Evolutionary conservation across 2,888 invertebrate genomes (phyloP).

Genomic region (Sesia bembeciformis): DNA sequence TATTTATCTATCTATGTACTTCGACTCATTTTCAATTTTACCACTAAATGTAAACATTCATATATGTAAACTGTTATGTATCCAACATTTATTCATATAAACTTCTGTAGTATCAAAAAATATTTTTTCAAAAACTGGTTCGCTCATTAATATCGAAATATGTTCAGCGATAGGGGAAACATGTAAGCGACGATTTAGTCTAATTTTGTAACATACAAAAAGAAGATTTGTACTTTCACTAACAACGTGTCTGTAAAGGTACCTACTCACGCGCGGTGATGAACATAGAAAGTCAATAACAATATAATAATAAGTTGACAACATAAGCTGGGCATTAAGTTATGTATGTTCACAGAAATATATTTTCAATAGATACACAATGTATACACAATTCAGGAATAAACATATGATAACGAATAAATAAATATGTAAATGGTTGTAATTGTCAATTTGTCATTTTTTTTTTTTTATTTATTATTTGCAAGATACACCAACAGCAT

Average conservation of each 20-base stretch:
- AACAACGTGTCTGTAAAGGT: slow-evolving; percentile 4
- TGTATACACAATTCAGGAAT: too few relatives aligned
- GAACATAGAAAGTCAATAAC: neutral
- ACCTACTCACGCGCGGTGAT: neutral
- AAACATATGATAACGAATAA: too few relatives aligned
- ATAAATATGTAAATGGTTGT: too few relatives aligned
- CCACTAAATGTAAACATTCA: neutral
- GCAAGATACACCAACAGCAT: too few relatives aligned
- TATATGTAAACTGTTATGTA: neutral
- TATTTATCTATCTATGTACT: neutral
- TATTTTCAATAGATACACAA: too few relatives aligned
- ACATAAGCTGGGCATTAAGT: neutral
- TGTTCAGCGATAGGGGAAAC: neutral
- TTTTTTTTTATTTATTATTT: too few relatives aligned
- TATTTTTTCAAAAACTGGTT: neutral
- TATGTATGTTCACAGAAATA: too few relatives aligned
- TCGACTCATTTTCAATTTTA: neutral
- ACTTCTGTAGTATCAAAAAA: neutral
- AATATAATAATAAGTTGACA: neutral
- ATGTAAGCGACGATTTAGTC: slow-evolving; percentile 1
- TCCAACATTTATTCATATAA: neutral
- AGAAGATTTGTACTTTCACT: slow-evolving; percentile 7
- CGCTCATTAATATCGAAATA: too few relatives aligned
- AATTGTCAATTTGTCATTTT: too few relatives aligned
- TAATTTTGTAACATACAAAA: slow-evolving; percentile 4